Evolutionary conservation across 2,113 vertebrate species (phyloP).

Genomic region (Taxidea taxus): DNA sequence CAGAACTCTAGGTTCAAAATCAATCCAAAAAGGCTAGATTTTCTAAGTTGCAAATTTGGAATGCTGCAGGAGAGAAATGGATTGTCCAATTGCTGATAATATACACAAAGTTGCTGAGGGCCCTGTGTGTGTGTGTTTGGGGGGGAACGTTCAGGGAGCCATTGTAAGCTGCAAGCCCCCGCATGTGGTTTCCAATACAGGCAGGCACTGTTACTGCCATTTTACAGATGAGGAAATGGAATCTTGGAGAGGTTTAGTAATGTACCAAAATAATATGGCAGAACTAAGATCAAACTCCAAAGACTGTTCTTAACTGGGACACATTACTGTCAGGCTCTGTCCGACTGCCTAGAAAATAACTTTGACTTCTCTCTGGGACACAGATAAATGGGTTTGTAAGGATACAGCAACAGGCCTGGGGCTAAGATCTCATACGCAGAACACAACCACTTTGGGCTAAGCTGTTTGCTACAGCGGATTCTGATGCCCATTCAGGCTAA

Average conservation of each 20-base stretch:
- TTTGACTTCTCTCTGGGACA: not conserved
- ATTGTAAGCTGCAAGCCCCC: not conserved
- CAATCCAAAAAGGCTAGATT: not conserved
- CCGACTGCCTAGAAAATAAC: not conserved
- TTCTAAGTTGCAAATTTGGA: not conserved
- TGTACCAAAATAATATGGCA: not conserved
- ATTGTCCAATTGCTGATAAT: not conserved
- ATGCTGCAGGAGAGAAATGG: not conserved
- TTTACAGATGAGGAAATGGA: not conserved
- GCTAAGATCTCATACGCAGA: not conserved
- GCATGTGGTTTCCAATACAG: not conserved
- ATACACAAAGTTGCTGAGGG: not conserved
- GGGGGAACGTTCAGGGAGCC: not conserved
- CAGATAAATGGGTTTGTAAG: not conserved
- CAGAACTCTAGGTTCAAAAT: not conserved
- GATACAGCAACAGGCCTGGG: not conserved
- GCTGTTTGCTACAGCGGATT: not conserved
- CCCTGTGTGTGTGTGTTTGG: not conserved
- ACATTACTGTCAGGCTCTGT: not conserved
- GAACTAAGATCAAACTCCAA: not conserved
- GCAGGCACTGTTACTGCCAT: not conserved
- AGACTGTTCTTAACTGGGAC: not conserved
- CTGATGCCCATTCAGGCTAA: not conserved
- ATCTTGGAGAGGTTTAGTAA: not conserved
- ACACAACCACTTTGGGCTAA: not conserved